Conservation (phyloP, 2,888 invertebrate genomes). For the Idaea biselata region DNA sequence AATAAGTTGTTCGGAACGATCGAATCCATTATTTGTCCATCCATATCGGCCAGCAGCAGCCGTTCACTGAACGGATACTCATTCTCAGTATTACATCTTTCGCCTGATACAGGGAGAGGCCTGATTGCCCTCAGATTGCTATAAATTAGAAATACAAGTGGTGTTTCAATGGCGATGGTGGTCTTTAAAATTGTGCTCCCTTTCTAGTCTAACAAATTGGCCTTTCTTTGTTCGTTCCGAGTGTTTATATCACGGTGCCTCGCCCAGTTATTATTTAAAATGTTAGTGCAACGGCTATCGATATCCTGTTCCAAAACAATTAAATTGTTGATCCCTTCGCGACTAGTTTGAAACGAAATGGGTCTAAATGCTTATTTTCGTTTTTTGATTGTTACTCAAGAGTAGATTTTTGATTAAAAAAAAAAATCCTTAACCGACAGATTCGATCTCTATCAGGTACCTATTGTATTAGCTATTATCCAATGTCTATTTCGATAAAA, state of each 20-base stretch:
- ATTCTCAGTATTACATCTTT: constrained; percentile 69
- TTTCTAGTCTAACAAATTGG: constrained; percentile 74
- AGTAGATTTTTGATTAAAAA: background rate
- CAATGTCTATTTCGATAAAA: background rate
- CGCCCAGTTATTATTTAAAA: constrained; percentile 44
- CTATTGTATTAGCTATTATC: background rate
- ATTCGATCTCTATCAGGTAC: background rate
- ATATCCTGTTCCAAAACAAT: background rate
- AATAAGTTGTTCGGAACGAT: constrained; percentile 38
- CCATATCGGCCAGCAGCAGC: constrained; percentile 41
- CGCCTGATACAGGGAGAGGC: constrained; percentile 65
- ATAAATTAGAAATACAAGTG: constrained; percentile 75
- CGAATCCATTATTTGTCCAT: constrained; percentile 47
- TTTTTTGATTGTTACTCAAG: background rate
- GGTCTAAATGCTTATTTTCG: background rate
- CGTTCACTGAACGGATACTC: constrained; percentile 60
- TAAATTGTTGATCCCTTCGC: background rate
- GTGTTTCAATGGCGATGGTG: constrained; percentile 65
- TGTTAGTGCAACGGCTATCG: background rate
- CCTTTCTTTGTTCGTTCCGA: constrained; percentile 70
- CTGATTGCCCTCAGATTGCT: constrained; percentile 74
- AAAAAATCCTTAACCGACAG: background rate
- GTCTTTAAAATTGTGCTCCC: constrained; percentile 76
- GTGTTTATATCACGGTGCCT: constrained; percentile 47
- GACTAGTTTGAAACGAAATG: background rate